Evolutionary conservation across 2,797 vertebrate species (phyloP).

Genomic region (Liasis olivaceus): DNA sequence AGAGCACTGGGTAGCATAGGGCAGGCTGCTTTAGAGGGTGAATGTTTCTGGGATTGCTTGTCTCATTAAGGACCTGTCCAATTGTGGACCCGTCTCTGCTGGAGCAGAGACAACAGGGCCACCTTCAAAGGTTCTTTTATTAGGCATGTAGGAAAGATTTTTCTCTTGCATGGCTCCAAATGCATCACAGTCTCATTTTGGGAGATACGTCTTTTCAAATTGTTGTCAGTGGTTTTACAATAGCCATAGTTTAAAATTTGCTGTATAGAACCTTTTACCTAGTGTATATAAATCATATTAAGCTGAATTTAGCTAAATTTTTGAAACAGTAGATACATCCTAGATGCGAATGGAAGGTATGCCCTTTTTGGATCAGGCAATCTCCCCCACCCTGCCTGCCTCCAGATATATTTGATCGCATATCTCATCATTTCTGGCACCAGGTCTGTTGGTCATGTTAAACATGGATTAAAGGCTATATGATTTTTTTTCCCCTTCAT

Average conservation of each 20-base stretch:
- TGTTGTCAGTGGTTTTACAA: background rate
- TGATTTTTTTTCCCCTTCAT: accelerated
- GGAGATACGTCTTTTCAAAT: background rate
- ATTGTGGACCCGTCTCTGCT: background rate
- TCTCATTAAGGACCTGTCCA: background rate
- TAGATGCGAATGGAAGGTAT: background rate
- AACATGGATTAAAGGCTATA: background rate
- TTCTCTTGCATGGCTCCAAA: background rate
- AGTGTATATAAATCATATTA: background rate
- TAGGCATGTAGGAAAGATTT: background rate
- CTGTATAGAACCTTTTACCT: background rate
- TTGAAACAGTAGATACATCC: background rate
- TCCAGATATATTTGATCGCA: background rate
- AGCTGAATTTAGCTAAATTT: background rate
- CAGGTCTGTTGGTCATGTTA: background rate
- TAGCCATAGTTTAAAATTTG: background rate
- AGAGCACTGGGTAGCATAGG: background rate
- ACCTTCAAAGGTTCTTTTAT: background rate
- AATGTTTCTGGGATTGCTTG: background rate
- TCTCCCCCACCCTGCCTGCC: background rate
- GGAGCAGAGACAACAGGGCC: background rate
- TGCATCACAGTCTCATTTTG: background rate
- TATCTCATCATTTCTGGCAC: background rate
- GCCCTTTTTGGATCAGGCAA: background rate
- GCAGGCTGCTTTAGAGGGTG: background rate